Conservation (phyloP, 2,113 vertebrate genomes). For the Prunella himalayana region DNA sequence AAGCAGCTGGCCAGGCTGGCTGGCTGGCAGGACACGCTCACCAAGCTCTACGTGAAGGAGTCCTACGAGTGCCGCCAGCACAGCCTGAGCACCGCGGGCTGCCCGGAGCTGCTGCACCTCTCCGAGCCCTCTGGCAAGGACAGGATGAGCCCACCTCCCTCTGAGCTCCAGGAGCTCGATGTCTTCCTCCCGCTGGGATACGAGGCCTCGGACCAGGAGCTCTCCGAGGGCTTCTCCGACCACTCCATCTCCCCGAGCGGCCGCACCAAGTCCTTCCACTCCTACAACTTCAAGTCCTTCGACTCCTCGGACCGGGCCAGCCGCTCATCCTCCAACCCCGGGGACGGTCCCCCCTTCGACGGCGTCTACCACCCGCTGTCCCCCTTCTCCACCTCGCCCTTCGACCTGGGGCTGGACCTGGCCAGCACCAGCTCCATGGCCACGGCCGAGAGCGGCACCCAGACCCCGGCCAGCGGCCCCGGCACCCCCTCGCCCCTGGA, state of each 20-base stretch:
- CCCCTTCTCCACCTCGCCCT: constrained; percentile 82
- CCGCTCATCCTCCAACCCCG: constrained; percentile 78
- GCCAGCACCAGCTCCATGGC: constrained; percentile 65
- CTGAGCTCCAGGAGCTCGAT: constrained; percentile 35
- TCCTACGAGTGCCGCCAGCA: constrained; percentile 72
- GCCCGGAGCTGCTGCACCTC: neutral
- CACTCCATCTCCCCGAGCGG: constrained; percentile 74
- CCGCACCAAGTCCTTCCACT: constrained; percentile 66
- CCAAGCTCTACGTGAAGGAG: constrained; percentile 92
- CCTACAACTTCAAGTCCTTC: constrained; percentile 81
- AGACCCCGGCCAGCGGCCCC: constrained; percentile 80
- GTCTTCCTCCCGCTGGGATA: constrained; percentile 78
- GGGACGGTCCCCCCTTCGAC: constrained; percentile 57
- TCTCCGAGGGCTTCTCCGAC: constrained; percentile 80
- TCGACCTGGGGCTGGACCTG: constrained; percentile 82
- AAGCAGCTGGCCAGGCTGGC: constrained; percentile 84
- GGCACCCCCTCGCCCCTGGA: constrained; percentile 87
- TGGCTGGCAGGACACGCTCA: constrained; percentile 92
- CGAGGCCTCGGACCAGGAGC: constrained; percentile 66
- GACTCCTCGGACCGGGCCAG: constrained; percentile 82
- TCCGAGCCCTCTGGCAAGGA: neutral
- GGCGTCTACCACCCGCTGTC: constrained; percentile 85
- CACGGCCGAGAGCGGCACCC: constrained; percentile 53
- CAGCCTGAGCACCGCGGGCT: constrained; percentile 47
- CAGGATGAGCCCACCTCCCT: fast-evolving